A percentile compares a stretch with the other conserved stretches of the same genome.
phyloP scores from a whole-genome alignment of 2,888 invertebrate genomes.

The Rhamnusium bicolor region DNA sequence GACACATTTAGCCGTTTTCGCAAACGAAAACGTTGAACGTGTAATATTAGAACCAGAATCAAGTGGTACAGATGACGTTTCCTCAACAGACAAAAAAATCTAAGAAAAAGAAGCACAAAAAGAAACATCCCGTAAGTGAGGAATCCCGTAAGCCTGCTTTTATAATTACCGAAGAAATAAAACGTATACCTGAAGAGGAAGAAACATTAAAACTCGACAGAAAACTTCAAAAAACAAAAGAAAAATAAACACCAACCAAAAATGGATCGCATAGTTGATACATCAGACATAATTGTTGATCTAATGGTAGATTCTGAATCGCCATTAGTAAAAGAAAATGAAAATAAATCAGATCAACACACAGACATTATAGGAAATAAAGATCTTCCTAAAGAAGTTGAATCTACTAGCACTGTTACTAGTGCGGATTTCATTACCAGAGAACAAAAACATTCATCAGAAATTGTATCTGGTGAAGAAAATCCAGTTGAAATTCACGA shows the following conservation, averaged over 20 bases:
- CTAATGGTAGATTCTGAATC: neutral
- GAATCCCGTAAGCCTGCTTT: constrained; percentile 45
- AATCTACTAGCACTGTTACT: neutral
- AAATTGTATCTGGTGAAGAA: too few relatives aligned
- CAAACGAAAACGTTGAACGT: neutral
- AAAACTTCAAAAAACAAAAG: constrained; percentile 9
- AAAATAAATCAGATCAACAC: too few relatives aligned
- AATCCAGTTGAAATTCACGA: too few relatives aligned
- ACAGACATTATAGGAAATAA: too few relatives aligned
- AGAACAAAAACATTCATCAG: neutral
- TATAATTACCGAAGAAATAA: constrained; percentile 48
- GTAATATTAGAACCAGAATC: neutral
- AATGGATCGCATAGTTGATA: neutral
- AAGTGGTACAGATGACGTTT: constrained; percentile 35
- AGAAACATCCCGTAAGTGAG: constrained; percentile 41
- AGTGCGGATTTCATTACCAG: neutral
- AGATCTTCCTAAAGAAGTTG: neutral
- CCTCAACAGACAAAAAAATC: constrained; percentile 29
- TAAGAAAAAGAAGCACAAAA: constrained; percentile 43
- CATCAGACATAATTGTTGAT: neutral
- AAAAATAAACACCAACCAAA: constrained; percentile 5
- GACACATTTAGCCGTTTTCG: neutral
- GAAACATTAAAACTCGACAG: constrained; percentile 5
- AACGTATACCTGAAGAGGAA: constrained; percentile 37
- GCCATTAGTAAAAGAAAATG: neutral